Evolutionary conservation across 1,140 invertebrate genomes (phyloP).

Genomic region (Tetraneura akinire): DNA sequence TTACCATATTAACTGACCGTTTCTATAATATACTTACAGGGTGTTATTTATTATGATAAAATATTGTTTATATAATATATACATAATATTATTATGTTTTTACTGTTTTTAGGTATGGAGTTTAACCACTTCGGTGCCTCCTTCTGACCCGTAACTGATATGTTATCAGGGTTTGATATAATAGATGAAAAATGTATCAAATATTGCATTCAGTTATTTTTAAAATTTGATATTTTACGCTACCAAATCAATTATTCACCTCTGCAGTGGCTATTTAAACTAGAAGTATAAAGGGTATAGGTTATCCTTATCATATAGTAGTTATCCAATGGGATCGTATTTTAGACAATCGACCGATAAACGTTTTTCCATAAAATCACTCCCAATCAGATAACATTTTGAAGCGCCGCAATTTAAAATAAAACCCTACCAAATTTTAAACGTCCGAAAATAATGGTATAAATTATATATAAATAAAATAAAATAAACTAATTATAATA

Average conservation of each 20-base stretch:
- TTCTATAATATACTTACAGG: too few relatives aligned
- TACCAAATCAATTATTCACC: conserved; percentile 15
- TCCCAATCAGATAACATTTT: background rate
- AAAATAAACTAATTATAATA: too few relatives aligned
- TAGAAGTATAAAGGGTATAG: background rate
- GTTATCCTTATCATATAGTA: background rate
- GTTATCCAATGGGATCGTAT: background rate
- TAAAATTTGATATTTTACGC: conserved; percentile 29
- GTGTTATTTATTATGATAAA: too few relatives aligned
- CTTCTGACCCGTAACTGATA: background rate
- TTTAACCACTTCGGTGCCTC: background rate
- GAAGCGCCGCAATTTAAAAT: too few relatives aligned
- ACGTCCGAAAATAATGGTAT: too few relatives aligned
- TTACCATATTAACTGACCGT: too few relatives aligned
- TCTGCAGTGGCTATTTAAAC: background rate
- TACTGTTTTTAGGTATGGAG: background rate
- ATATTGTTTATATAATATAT: background rate
- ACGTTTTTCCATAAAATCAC: background rate
- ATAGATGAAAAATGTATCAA: conserved; percentile 1
- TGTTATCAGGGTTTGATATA: too few relatives aligned
- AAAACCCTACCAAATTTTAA: too few relatives aligned
- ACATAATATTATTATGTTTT: background rate
- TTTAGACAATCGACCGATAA: background rate
- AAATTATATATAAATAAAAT: too few relatives aligned
- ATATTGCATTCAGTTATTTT: conserved; percentile 17